These are phyloP conservation scores for Leptinotarsa lineolata DNA, from an alignment of 1,140 invertebrate genomes.

Conservation along the genomic window DNA sequence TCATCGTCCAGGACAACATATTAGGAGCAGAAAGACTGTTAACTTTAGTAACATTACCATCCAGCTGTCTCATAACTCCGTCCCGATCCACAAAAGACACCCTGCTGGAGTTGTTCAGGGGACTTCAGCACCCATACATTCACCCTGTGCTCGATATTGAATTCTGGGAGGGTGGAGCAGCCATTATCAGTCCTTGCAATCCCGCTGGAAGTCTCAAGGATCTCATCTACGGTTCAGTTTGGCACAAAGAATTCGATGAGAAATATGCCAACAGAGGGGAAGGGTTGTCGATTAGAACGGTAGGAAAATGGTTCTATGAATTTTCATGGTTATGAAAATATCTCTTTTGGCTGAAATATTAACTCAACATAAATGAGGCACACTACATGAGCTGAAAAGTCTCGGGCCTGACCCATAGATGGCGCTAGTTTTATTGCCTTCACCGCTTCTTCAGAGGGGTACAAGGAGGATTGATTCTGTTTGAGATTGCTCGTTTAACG, in stretches of 20 bases:
- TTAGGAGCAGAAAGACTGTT: constrained; percentile 83
- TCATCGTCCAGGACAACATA: constrained; percentile 78
- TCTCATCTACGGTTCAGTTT: constrained; percentile 68
- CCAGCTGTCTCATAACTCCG: constrained; percentile 61
- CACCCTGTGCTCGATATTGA: constrained; percentile 86
- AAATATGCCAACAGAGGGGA: constrained; percentile 45
- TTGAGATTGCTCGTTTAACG: too few relatives aligned
- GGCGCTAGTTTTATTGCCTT: too few relatives aligned
- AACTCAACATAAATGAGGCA: too few relatives aligned
- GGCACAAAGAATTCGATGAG: constrained; percentile 49
- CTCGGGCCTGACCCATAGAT: too few relatives aligned
- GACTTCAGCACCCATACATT: constrained; percentile 89
- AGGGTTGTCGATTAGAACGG: constrained; percentile 49
- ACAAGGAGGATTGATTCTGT: too few relatives aligned
- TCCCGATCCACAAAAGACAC: constrained; percentile 62
- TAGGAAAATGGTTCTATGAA: constrained; percentile 24
- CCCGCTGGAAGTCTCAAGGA: constrained; percentile 84
- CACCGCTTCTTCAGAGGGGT: too few relatives aligned
- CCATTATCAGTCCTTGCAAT: constrained; percentile 81
- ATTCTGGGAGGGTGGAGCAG: constrained; percentile 63
- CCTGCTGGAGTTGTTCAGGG: constrained; percentile 79
- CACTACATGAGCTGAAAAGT: too few relatives aligned
- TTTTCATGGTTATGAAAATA: background rate
- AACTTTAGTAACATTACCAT: constrained; percentile 72
- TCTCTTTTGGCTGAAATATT: too few relatives aligned